Base-by-base conservation (phyloP, 1,140 invertebrate genomes). In the Zelostemma sp. region DNA sequence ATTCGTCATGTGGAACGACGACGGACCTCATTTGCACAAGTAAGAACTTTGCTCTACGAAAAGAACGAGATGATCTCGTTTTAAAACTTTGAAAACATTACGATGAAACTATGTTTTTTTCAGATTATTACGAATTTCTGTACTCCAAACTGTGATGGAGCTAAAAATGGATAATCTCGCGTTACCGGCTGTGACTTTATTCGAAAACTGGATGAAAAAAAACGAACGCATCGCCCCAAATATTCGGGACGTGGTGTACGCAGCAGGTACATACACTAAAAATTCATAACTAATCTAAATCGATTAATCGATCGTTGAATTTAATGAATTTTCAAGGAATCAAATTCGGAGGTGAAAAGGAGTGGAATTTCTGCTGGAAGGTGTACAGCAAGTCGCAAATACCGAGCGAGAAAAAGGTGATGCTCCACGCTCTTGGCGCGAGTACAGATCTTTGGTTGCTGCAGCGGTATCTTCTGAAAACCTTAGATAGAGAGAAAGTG, bases 351-450 rank as follows among this genome's bases (percentile, higher is more conserved):
- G 88, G 88, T 0, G 87, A 90, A 49, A 80, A 85, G 6, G 93
- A 93, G 72, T 95, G 93, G 93, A 86, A 90, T 38, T 87, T 90
- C 76, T 93, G 91, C 65, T 94, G 92, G 90, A 79, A 89, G 9
- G 86, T 87, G 38, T 94, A 92, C 77, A 88, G 90, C 56, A 88
- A 86, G 15, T 89, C 90, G n/a, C 86, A 85, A 46, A 85, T 91
- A 21, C 88, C 91, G 0, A 92, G 88, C 67, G 92, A 94, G 74
- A 89, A 90, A 55, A 87, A 86, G 66, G 80, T 92, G 6, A 86
- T 93, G 60, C 82, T 94, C 0, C 88, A 88, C 71, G 91, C 93
- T 2, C 80, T 94, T n/a, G 91, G 91, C 1, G 85, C 88, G 1
- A 89, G 91, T 0, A 86, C 86, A 9, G 91, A 95, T 83, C 87